Conservation (phyloP, 2,113 vertebrate species). For the Tetraodon nigroviridis region DNA sequence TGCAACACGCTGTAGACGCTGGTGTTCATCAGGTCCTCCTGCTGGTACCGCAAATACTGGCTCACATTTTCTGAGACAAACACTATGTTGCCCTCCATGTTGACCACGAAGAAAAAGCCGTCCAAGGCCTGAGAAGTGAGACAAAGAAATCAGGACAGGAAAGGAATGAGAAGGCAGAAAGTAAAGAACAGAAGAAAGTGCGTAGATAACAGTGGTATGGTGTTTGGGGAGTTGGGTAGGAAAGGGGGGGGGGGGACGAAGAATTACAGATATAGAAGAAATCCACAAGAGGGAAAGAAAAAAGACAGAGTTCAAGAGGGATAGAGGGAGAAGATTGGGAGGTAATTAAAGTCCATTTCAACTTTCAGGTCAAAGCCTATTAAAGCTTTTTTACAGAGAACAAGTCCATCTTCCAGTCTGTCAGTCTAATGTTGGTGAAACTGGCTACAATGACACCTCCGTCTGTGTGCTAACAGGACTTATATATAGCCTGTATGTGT, state of each 20-base stretch:
- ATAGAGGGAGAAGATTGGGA: neutral
- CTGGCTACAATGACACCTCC: slow-evolving; percentile 14
- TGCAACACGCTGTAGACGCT: slow-evolving; percentile 95
- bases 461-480: slow-evolving; percentile 7
- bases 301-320: neutral
- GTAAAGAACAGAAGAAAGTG: neutral
- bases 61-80: slow-evolving; percentile 98
- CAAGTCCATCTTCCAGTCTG: neutral
- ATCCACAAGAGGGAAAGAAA: neutral
- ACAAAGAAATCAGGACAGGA: neutral
- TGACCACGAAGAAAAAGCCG: slow-evolving; percentile 98
- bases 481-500: slow-evolving; percentile 41
- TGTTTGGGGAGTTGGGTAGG: neutral
- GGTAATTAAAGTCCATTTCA: slow-evolving; percentile 21
- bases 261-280: neutral
- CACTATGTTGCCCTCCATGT: slow-evolving; percentile 93
- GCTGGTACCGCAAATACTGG: slow-evolving; percentile 94
- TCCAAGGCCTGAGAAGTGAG: slow-evolving; percentile 84
- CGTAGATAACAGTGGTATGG: neutral
- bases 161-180: neutral
- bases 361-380: slow-evolving; percentile 7
- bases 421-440: neutral
- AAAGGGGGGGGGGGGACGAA: no score
- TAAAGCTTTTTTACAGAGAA: neutral
- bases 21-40: slow-evolving; percentile 98